phyloP scores from a whole-genome alignment of 1,140 invertebrate species.

The Chionoecetes opilio region DNA sequence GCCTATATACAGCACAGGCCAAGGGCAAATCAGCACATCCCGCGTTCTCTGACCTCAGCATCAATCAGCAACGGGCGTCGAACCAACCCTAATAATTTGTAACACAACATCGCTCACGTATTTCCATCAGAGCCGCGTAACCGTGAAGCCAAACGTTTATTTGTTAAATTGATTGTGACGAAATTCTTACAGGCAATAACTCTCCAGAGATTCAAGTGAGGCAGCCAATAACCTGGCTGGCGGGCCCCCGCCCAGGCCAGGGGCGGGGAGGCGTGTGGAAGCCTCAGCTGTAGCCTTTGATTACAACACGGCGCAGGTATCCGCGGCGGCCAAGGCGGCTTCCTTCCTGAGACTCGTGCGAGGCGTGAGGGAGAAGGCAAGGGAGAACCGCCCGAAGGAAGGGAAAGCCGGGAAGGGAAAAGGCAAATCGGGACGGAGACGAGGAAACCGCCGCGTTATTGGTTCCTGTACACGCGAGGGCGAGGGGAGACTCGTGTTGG shows the following conservation, averaged over 20 bases:
- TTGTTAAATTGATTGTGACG: conserved; percentile 9
- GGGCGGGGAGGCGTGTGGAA: not conserved
- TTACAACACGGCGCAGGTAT: not conserved
- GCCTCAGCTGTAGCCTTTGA: not conserved
- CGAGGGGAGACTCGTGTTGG: not conserved
- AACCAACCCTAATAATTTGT: too few species aligned
- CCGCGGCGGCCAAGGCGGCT: not conserved
- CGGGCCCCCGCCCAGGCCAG: not conserved
- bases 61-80: too few species aligned
- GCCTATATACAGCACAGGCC: too few species aligned
- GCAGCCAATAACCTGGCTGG: not conserved
- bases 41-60: too few species aligned
- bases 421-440: not conserved
- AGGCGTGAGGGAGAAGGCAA: not conserved
- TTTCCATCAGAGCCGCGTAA: not conserved
- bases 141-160: not conserved
- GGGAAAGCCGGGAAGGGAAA: not conserved
- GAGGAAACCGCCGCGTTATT: not conserved
- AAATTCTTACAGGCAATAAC: conserved; percentile 30
- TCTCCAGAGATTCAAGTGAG: not conserved
- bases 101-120: not conserved
- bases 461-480: not conserved
- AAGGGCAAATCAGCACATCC: too few species aligned
- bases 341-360: not conserved
- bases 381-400: not conserved